These are phyloP conservation scores for Erpobdella octoculata DNA, from an alignment of 2,888 invertebrate species.

Conservation along the genomic window DNA sequence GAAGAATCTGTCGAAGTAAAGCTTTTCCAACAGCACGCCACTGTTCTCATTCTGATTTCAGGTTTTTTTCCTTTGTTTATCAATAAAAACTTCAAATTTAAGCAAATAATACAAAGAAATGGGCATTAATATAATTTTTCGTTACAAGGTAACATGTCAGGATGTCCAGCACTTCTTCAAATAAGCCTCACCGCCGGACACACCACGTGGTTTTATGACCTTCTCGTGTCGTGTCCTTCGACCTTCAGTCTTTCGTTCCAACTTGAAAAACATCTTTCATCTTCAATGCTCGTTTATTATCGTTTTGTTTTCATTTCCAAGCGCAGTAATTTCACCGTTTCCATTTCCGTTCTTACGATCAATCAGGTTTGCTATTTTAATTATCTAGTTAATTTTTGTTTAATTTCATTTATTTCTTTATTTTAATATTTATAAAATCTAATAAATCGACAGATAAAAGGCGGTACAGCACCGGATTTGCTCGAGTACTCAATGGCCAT, in stretches of 20 bases:
- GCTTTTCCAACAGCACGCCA: too few relatives aligned
- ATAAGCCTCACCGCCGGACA: conserved; percentile 36
- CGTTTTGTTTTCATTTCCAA: too few relatives aligned
- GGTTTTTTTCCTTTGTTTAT: too few relatives aligned
- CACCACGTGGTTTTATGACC: conserved; percentile 41
- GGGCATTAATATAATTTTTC: too few relatives aligned
- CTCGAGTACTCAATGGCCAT: not conserved
- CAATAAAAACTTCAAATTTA: too few relatives aligned
- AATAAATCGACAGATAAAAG: too few relatives aligned
- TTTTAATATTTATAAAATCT: not conserved
- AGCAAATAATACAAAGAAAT: too few relatives aligned
- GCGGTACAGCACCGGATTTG: too few relatives aligned
- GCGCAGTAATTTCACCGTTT: not conserved
- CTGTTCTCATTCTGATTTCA: too few relatives aligned
- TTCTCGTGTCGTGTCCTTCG: conserved; percentile 44
- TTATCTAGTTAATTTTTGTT: not conserved
- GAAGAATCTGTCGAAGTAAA: not conserved
- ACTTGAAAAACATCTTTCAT: conserved; percentile 28
- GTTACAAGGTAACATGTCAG: conserved; percentile 39
- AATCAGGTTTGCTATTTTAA: conserved; percentile 6
- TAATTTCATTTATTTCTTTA: not conserved
- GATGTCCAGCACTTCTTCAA: conserved; percentile 46
- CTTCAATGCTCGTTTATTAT: not conserved
- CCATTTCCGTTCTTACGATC: not conserved
- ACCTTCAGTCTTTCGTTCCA: conserved; percentile 43